phyloP scores from a whole-genome alignment of 2,113 vertebrate genomes.

The Eptatretus burgeri region DNA sequence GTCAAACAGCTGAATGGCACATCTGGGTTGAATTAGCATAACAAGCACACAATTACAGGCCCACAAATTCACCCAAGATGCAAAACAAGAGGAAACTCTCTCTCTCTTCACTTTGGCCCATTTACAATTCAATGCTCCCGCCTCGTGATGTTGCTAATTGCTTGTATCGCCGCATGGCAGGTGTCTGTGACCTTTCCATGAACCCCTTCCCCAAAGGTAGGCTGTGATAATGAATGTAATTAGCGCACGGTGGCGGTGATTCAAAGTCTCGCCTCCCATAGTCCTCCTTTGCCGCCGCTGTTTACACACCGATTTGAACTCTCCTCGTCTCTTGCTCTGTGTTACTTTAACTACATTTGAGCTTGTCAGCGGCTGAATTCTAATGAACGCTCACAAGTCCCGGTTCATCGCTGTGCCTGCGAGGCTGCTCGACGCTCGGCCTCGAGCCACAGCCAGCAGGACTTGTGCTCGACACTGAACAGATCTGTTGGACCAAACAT shows the following conservation, averaged over 20 bases:
- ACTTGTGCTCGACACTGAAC: too few species aligned
- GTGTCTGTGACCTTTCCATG: not conserved
- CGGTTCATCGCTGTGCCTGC: too few species aligned
- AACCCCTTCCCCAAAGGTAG: not conserved
- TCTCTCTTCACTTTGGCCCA: not conserved
- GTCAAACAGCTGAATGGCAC: conserved; percentile 6
- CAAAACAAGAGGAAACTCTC: not conserved
- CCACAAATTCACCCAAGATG: conserved; percentile 2
- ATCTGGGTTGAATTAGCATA: conserved; percentile 1
- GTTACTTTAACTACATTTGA: conserved; percentile 4
- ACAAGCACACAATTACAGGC: conserved; percentile 5
- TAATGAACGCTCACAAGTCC: too few species aligned
- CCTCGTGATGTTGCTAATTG: not conserved
- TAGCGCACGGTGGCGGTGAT: not conserved
- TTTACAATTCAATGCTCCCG: conserved; percentile 6
- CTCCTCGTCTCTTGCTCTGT: conserved; percentile 1
- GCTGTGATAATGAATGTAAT: conserved; percentile 1
- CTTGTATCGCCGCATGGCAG: not conserved
- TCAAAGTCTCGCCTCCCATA: not conserved
- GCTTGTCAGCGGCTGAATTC: not conserved
- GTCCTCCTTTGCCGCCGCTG: conserved; percentile 1
- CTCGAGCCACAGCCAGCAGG: too few species aligned
- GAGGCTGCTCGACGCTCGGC: too few species aligned
- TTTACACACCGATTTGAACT: conserved; percentile 5
- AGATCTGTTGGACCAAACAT: too few species aligned